A percentile compares a stretch with the other conserved stretches of the same genome.
Evolutionary conservation across 2,113 vertebrate species (phyloP).

Genomic region (Calypte anna): DNA sequence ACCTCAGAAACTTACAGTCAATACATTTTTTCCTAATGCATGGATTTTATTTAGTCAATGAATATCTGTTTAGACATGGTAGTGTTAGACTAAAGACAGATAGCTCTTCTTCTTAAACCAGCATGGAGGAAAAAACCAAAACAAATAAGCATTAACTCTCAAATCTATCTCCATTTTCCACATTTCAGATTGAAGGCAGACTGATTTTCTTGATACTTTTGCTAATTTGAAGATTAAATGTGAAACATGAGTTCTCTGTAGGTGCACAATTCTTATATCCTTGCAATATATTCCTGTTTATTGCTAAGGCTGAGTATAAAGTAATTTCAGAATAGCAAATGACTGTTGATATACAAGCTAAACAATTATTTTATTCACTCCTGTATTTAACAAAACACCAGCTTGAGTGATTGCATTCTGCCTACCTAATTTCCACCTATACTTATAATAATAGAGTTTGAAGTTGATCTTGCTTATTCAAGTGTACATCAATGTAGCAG

Average conservation of each 20-base stretch:
- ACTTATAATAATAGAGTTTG: background rate
- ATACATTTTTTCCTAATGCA: background rate
- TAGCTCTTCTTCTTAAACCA: background rate
- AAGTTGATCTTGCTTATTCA: background rate
- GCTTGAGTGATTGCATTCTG: conserved; percentile 12
- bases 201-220: background rate
- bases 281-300: background rate
- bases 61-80: background rate
- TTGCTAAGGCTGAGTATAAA: background rate
- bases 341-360: background rate
- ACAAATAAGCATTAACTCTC: background rate
- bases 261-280: background rate
- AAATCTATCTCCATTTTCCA: conserved; percentile 11
- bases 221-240: background rate
- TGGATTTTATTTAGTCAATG: conserved; percentile 31
- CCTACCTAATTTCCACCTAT: background rate
- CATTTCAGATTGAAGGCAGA: background rate
- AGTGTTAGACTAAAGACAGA: background rate
- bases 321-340: background rate
- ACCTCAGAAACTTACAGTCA: background rate
- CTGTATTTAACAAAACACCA: background rate
- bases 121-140: background rate
- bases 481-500: background rate
- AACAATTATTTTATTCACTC: background rate
- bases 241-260: background rate